Evolutionary conservation across 1,140 invertebrate genomes (phyloP).

Genomic region (Telenomus remus): DNA sequence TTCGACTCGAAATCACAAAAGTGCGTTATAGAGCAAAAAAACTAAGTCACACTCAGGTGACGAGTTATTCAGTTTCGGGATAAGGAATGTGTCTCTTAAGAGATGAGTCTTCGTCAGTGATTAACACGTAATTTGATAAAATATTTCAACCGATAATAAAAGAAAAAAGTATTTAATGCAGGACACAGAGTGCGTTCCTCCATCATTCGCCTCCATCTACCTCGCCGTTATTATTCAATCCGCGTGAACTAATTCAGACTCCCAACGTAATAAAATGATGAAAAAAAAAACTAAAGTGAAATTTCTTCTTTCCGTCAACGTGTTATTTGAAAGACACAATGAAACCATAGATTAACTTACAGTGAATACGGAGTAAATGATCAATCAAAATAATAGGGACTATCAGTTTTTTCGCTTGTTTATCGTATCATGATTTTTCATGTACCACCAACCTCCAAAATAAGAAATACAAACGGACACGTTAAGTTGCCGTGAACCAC

Average conservation of each 20-base stretch:
- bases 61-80: conserved; percentile 37
- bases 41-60: conserved; percentile 38
- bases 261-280: conserved; percentile 59
- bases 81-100: conserved; percentile 49
- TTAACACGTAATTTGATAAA: conserved; percentile 61
- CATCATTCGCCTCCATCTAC: conserved; percentile 60
- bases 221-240: conserved; percentile 60
- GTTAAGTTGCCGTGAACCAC: conserved; percentile 40
- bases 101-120: conserved; percentile 57
- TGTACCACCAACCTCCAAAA: conserved; percentile 25
- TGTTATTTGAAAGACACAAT: conserved; percentile 70
- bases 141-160: conserved; percentile 54
- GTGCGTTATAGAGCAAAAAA: conserved; percentile 44
- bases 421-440: conserved; percentile 34
- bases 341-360: conserved; percentile 73
- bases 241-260: conserved; percentile 59
- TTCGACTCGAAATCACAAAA: conserved; percentile 53
- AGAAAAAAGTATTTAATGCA: conserved; percentile 54
- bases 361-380: conserved; percentile 71
- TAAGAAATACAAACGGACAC: conserved; percentile 9
- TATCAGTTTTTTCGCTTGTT: conserved; percentile 36
- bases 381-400: conserved; percentile 69
- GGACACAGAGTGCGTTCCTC: conserved; percentile 61
- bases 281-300: no score
- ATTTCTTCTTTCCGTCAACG: conserved; percentile 71